Evolutionary conservation across 2,113 vertebrate genomes (phyloP).

Genomic region (Channa argus): DNA sequence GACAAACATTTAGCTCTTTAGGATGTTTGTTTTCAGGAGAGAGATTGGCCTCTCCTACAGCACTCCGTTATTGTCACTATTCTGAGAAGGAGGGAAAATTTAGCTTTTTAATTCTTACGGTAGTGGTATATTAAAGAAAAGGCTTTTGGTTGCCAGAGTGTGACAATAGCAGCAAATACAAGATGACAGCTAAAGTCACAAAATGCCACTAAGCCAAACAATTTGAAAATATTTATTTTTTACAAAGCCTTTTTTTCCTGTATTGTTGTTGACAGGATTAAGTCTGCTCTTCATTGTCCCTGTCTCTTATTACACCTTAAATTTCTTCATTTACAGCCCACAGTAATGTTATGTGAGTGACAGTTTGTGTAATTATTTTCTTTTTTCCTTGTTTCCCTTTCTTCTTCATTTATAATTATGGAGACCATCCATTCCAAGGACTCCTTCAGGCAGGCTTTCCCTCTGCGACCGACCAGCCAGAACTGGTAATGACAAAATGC

Average conservation of each 20-base stretch:
- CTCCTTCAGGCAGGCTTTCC: slow-evolving; percentile 87
- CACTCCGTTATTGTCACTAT: slow-evolving; percentile 62
- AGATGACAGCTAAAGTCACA: slow-evolving; percentile 63
- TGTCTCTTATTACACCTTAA: slow-evolving; percentile 61
- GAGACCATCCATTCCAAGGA: slow-evolving; percentile 83
- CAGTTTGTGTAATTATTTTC: slow-evolving; percentile 67
- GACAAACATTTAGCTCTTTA: slow-evolving; percentile 76
- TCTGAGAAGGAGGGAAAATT: slow-evolving; percentile 57
- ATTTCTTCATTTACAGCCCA: slow-evolving; percentile 56
- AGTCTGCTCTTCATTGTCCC: slow-evolving; percentile 63
- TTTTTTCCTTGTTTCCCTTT: slow-evolving; percentile 48
- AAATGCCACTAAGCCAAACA: slow-evolving; percentile 54
- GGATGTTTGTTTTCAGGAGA: slow-evolving; percentile 67
- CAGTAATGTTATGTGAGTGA: slow-evolving; percentile 66
- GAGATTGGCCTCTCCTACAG: slow-evolving; percentile 46
- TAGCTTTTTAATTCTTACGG: slow-evolving; percentile 63
- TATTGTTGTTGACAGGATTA: slow-evolving; percentile 48
- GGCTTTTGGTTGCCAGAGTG: slow-evolving; percentile 60
- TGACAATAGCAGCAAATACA: slow-evolving; percentile 63
- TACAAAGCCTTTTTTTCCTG: slow-evolving; percentile 34
- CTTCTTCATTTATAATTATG: slow-evolving; percentile 44
- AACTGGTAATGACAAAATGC: slow-evolving; percentile 85
- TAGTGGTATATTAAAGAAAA: slow-evolving; percentile 55
- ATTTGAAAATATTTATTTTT: slow-evolving; percentile 63
- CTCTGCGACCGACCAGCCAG: slow-evolving; percentile 85